These are phyloP conservation scores for Gallinago media DNA, from an alignment of 2,113 vertebrate species.

Conservation along the genomic window DNA sequence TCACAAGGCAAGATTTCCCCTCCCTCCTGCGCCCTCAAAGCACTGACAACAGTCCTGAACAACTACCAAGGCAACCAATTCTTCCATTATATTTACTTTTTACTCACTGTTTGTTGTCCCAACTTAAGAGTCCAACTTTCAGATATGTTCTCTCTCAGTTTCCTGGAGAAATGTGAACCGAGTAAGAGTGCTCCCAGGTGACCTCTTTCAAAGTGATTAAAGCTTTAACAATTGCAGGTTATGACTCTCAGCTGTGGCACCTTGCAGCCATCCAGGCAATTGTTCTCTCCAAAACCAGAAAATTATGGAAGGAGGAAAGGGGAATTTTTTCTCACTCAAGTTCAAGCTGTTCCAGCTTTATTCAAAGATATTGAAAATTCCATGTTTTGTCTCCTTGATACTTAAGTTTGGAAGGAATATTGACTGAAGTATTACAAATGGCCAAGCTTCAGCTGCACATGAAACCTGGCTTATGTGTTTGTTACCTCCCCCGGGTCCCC, in stretches of 20 bases:
- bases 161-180: neutral
- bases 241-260: neutral
- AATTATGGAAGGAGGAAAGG: neutral
- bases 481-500: neutral
- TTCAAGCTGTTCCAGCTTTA: neutral
- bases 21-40: neutral
- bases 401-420: neutral
- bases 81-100: neutral
- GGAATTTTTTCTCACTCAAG: neutral
- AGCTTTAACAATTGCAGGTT: neutral
- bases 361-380: neutral
- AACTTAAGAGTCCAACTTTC: neutral
- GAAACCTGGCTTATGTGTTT: neutral
- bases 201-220: neutral
- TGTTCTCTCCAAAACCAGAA: neutral
- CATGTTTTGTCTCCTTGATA: neutral
- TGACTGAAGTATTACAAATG: neutral
- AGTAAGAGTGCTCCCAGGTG: neutral
- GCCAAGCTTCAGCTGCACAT: neutral
- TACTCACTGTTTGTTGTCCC: neutral
- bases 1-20: fast-evolving
- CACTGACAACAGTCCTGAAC: neutral
- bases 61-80: neutral
- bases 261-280: neutral
- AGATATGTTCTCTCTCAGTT: neutral